Base-by-base conservation (phyloP, 1,140 invertebrate genomes). In the Drosophila nigrodunni region DNA sequence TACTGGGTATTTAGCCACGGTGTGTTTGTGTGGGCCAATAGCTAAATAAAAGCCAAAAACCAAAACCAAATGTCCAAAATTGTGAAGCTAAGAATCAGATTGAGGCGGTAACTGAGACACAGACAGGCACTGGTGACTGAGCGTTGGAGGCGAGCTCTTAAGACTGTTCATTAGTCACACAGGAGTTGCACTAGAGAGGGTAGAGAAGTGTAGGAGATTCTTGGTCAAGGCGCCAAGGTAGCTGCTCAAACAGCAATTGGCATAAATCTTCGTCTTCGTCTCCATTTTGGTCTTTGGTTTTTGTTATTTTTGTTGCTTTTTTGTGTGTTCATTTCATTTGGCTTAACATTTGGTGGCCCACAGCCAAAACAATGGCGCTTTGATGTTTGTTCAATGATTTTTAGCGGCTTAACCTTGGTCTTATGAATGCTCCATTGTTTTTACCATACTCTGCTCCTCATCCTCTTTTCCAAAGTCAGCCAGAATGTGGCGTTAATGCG, bases 361-460 rank as follows among this genome's bases (percentile, higher is more conserved):
- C 47, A 59, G 55, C 52, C 61, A 50, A 69, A 82, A 82, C 83
- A 88, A 87, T 77, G 80, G 68, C 67, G 35, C 65, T 67, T 88
- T 87, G 80, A 87, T 88, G 83, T 82, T 30, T 82, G 85, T 69
- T 83, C 83, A 88, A 87, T 87, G 83, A 88, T 88, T 80, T 88
- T 89, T 83, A 89, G 85, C 80, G 74, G 77, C 71, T 89, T 89
- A 89, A 89, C 83, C 83, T 88, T 88, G 77, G 74, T 77, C 83
- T 83, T 80, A 87, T 88, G 85, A 87, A 87, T 88, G 85, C 11
- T 7, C 73, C 80, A 87, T 87, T 83, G 83, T 78, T 75, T n/a
- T 43, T 62, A 30, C 25, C 25, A 30, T 6, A 18, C 44, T 25
- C 11, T 43, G 11, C 34, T 30, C 21, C 8, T 35, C 6, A 46